Evolutionary conservation across 2,113 vertebrate genomes (phyloP), one percentile per base, ranked within the genome.

Genomic region (Pungitius pungitius): DNA sequence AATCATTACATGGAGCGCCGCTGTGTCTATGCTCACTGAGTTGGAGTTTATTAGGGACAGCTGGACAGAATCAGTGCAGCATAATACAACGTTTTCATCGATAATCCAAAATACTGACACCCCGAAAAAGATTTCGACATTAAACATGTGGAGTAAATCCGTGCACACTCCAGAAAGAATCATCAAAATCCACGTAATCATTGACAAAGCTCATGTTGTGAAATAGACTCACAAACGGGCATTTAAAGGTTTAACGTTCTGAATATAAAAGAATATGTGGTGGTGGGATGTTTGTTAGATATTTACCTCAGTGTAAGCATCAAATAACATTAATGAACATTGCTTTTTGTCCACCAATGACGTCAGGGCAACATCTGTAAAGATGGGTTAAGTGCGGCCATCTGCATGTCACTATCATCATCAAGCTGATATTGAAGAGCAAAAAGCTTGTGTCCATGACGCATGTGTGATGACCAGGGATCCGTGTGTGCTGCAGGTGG

Each of bases 401-500:
- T 45, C 1, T 45, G 15, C 9, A 22, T 14, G 4, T 13, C 58
- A 14, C 7, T 39, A 37, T 39, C 30, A 14, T 39, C 57, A 24
- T 5, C 6, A 47, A 14, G 51, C 13, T 6, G 13, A 52, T 24
- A 13, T 52, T 17, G 15, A 43, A 45, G 22, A 30, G 20, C 8
- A 0, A 3, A 2, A 9, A 9, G 15, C 43, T 45, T 8, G 45
- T 79, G 69, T 67, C 24, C 27, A 42, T n/a, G 37, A 8, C 3
- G 5, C 40, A 12, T 40, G 15, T 49, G 43, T 24, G 33, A 26
- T 18, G 8, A 5, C 75, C 33, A 63, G 5, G 43, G 40, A 42
- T 7, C 2, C 4, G 0, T 77, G 37, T 89, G 54, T 74, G 39
- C 84, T 82, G 24, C 73, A 99, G 98, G 30, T 30, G 30, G 97